Conservation (phyloP, 2,113 vertebrate genomes). For the Spheniscus mendiculus region DNA sequence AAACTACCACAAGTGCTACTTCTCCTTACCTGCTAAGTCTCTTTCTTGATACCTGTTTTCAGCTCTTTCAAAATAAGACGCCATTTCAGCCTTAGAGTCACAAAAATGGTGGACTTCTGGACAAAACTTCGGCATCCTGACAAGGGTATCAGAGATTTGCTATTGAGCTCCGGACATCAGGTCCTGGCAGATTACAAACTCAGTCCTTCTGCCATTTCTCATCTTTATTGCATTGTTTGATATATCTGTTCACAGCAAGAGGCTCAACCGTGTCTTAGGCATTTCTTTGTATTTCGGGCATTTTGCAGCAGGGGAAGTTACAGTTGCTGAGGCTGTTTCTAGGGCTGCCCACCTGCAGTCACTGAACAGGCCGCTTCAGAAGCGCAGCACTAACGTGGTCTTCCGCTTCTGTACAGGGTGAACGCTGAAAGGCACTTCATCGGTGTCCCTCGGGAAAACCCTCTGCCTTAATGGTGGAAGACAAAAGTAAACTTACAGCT, state of each 20-base stretch:
- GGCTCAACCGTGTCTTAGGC: rapidly evolving
- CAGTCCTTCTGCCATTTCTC: neutral
- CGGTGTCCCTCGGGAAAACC: neutral
- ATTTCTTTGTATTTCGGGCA: neutral
- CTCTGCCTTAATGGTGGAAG: neutral
- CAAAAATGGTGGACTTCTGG: neutral
- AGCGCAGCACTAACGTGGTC: neutral
- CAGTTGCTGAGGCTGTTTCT: neutral
- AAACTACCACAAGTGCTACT: neutral
- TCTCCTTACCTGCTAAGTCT: neutral
- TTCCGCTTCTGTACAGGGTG: neutral
- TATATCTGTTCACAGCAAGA: neutral
- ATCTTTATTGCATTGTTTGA: neutral
- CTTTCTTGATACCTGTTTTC: neutral
- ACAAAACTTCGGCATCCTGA: neutral
- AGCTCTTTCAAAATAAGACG: neutral
- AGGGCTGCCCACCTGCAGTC: neutral
- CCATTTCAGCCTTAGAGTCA: neutral
- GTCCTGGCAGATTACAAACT: neutral
- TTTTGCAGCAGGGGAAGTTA: neutral
- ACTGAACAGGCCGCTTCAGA: neutral
- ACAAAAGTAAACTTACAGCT: neutral
- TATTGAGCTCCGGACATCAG: neutral
- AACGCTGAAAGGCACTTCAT: neutral
- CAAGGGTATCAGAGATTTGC: neutral